phyloP scores from a whole-genome alignment of 2,113 vertebrate genomes.

The Seriola aureovittata region DNA sequence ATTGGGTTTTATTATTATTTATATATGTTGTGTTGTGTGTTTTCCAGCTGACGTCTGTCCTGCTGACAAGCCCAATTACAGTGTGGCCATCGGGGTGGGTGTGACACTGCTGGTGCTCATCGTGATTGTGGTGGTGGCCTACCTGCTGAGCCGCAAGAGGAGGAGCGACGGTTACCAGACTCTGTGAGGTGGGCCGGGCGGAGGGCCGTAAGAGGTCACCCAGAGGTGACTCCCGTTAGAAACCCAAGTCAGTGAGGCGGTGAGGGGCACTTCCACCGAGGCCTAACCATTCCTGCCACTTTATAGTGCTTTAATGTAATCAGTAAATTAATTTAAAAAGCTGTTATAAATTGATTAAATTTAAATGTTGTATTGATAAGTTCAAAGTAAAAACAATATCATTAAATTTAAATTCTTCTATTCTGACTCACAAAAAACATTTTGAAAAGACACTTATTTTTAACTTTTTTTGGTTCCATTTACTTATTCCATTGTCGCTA shows the following conservation, averaged over 20 bases:
- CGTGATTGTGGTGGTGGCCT: slow-evolving; percentile 83
- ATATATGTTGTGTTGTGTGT: slow-evolving; percentile 1
- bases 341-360: background rate
- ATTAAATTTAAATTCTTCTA: too few species aligned
- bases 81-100: slow-evolving; percentile 86
- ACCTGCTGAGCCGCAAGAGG: slow-evolving; percentile 79
- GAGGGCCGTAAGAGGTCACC: background rate
- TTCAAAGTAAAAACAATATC: background rate
- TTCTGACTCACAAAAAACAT: background rate
- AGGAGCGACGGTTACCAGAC: slow-evolving; percentile 85
- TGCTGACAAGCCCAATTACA: slow-evolving; percentile 65
- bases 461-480: background rate
- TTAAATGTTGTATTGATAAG: background rate
- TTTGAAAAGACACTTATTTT: background rate
- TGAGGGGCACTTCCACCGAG: slow-evolving; percentile 8
- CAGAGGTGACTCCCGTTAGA: background rate
- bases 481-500: background rate
- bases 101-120: slow-evolving; percentile 86
- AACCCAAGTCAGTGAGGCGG: slow-evolving; percentile 8
- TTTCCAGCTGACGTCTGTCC: slow-evolving; percentile 80
- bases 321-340: background rate
- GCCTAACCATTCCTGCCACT: slow-evolving; percentile 4
- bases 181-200: slow-evolving; percentile 74
- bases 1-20: too few species aligned
- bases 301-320: background rate